Evolutionary conservation across 2,797 vertebrate species (phyloP), one percentile per base, ranked within the genome.

Genomic region (Crenuchus spilurus): DNA sequence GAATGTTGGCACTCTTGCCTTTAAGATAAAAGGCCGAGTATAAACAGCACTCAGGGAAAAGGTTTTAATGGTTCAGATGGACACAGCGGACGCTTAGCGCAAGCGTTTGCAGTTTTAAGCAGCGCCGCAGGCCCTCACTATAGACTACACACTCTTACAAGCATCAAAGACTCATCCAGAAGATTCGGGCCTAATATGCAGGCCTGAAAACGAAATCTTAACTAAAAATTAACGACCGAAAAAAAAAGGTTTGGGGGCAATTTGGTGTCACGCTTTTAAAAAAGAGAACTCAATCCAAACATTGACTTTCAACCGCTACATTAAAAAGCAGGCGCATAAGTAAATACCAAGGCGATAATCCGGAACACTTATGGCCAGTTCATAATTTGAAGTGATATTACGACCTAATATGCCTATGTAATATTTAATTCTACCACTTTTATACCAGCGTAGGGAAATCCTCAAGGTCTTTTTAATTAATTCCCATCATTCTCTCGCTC

Each of bases 401-500:
- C 49, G 14, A 51, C 70, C 75, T 70, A 78, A 80, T 78, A 76
- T 74, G 46, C 55, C 55, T 57, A 52, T 30, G 57, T 49, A 74
- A 79, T 75, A 77, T 80, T 77, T 48, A 80, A 83, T 77, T 81
- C 70, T 65, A 78, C 55, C 51, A 20, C 33, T 76, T 78, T 74
- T 80, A 65, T 72, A 81, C 73, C 72, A 70, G 76, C 39, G 51
- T 14, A 65, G 74, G 66, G 66, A 71, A 79, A 78, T 80, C 75
- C 74, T 81, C 65, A 66, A 80, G 83, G 78, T 71, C 77, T 83
- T 70, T 80, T 81, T 76, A 83, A 85, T 83, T 80, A 84, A 85
- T 84, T 82, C 67, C 74, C 61, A 80, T 77, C 71, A 80, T 76
- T 78, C 72, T 77, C 70, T 58, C 42, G 57, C 58, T 61, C 70